Conservation (phyloP, 2,113 vertebrate genomes). For the Miniopterus natalensis region DNA sequence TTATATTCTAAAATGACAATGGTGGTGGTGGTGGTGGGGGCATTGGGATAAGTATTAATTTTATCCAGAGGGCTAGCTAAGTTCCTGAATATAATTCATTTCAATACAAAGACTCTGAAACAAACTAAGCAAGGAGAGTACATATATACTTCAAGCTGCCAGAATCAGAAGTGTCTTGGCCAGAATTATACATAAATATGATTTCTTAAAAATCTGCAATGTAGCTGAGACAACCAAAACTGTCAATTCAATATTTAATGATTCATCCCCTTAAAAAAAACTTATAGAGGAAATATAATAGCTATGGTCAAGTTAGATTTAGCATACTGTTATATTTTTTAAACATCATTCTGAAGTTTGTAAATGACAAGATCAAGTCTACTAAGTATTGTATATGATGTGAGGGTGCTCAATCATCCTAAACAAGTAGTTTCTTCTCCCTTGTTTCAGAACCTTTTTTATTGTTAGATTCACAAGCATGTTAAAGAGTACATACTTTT, state of each 20-base stretch:
- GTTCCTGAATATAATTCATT: conserved; percentile 2
- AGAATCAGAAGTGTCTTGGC: not conserved
- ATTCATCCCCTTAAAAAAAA: not conserved
- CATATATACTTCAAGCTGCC: not conserved
- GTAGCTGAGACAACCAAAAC: not conserved
- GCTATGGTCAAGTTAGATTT: not conserved
- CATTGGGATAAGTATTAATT: not conserved
- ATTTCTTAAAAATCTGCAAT: conserved; percentile 54
- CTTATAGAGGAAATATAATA: not conserved
- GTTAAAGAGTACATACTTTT: not conserved
- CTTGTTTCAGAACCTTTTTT: conserved; percentile 40
- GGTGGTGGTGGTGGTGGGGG: not conserved
- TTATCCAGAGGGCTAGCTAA: not conserved
- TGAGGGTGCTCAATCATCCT: not conserved
- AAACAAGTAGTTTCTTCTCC: not conserved
- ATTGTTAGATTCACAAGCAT: not conserved
- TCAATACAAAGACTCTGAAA: conserved; percentile 36
- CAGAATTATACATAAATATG: not conserved
- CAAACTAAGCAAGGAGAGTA: conserved; percentile 14
- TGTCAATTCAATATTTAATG: conserved; percentile 28
- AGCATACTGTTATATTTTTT: not conserved
- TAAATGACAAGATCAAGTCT: not conserved
- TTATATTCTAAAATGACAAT: not conserved
- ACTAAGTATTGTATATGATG: not conserved
- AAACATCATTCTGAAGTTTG: not conserved